Conservation (phyloP, 2,113 vertebrate genomes). For the Lophius piscatorius region DNA sequence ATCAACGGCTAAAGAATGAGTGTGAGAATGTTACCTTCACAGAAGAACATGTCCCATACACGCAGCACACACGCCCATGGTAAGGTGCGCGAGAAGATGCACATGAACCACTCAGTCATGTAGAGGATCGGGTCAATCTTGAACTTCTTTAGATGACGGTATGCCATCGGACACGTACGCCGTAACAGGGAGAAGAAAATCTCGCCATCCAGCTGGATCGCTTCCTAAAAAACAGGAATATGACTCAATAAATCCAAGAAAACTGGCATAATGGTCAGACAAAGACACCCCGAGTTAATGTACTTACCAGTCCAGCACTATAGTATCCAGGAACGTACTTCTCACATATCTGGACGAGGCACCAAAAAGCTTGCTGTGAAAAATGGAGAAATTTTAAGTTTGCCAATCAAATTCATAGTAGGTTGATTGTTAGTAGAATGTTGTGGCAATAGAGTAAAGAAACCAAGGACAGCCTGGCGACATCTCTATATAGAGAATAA, state of each 20-base stretch:
- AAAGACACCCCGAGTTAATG: not conserved
- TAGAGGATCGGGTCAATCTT: conserved; percentile 93
- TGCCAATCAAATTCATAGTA: no score
- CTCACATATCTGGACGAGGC: conserved; percentile 94
- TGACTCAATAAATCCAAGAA: not conserved
- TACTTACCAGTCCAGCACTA: conserved; percentile 91
- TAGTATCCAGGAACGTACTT: conserved; percentile 92
- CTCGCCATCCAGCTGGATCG: conserved; percentile 92
- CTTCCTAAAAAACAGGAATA: conserved; percentile 77
- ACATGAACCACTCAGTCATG: conserved; percentile 97
- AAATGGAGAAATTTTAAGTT: conserved; percentile 19
- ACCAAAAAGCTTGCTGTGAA: conserved; percentile 93
- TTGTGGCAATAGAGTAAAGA: no score
- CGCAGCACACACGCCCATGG: conserved; percentile 90
- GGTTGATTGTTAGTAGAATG: no score
- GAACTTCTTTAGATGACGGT: conserved; percentile 89
- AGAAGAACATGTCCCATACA: conserved; percentile 98
- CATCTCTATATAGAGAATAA: no score
- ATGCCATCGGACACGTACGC: conserved; percentile 86
- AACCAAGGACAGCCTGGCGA: no score
- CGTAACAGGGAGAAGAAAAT: conserved; percentile 89
- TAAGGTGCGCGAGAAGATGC: conserved; percentile 90
- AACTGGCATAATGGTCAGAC: fast-evolving
- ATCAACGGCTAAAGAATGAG: no score
- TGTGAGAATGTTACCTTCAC: conserved; percentile 82